Conservation (phyloP, 2,797 vertebrate species). For the Sylvia borin region DNA sequence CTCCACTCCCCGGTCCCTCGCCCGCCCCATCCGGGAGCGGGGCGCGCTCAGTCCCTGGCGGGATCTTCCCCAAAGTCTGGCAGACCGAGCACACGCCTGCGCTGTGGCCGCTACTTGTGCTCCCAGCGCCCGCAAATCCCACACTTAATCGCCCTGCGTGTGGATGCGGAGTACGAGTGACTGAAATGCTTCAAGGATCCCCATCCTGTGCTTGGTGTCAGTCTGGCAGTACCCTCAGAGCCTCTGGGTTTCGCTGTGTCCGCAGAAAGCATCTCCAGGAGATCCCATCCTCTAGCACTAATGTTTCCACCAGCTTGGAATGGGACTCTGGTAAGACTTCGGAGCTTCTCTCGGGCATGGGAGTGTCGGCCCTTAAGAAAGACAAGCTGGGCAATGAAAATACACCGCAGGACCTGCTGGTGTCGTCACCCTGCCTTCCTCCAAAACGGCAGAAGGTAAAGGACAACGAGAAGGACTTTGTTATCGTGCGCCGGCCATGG, state of each 20-base stretch:
- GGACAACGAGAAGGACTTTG: slow-evolving; percentile 79
- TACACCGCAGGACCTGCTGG: slow-evolving; percentile 82
- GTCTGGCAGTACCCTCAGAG: not conserved
- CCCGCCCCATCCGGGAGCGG: not conserved
- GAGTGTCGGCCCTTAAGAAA: slow-evolving; percentile 69
- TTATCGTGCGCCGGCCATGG: slow-evolving; percentile 81
- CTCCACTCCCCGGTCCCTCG: not conserved
- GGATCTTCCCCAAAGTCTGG: not conserved
- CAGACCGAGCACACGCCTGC: not conserved
- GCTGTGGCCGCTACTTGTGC: not conserved
- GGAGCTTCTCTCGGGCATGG: slow-evolving; percentile 68
- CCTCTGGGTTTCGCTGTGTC: not conserved
- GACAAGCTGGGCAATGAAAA: slow-evolving; percentile 82
- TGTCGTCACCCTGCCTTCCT: slow-evolving; percentile 60
- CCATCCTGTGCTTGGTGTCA: accelerated
- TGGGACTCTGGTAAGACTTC: slow-evolving; percentile 75
- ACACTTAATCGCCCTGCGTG: accelerated
- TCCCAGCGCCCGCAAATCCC: not conserved
- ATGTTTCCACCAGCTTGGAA: slow-evolving; percentile 70
- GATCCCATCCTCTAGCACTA: slow-evolving; percentile 76
- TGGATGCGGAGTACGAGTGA: accelerated
- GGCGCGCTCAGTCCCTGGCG: not conserved
- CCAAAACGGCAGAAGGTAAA: slow-evolving; percentile 78
- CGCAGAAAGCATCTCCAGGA: slow-evolving; percentile 83
- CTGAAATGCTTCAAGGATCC: not conserved